Base-by-base conservation (phyloP, 2,113 vertebrate genomes). In the Eonycteris spelaea region DNA sequence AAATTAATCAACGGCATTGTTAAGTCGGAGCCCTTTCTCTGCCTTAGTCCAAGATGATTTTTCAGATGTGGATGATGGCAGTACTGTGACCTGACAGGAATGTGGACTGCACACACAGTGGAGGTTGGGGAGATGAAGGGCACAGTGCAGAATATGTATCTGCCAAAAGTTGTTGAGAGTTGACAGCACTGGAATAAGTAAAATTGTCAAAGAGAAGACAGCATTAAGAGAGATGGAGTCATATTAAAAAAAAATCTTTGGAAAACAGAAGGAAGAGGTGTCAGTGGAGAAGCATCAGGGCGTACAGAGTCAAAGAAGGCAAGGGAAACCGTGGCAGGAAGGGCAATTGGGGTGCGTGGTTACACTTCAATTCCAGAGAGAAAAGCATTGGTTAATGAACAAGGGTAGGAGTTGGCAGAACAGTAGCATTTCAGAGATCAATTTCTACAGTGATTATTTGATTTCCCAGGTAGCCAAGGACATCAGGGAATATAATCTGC, bases 251-350 rank as follows among this genome's bases (percentile, higher is more conserved):
- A 77, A 65, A 38, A 7, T 0, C 19, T 63, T 45, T 77, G n/a
- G 33, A 18, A 84, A 35, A 73, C 15, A 28, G 28, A 8, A 48
- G 53, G 63, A 18, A 70, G 55, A 59, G 2, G 12, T 43, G 12
- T 40, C 21, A 45, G 22, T 6, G 7, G 38, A 10, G 33, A 26
- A 38, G n/a, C n/a, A 45, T 26, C 5, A 10, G 0, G 16, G 6
- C 28, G 22, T 9, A 12, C 22, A 61, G 35, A 11, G 26, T 84
- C 15, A 48, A 70, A 83, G 87, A 33, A n/a, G 13, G 35, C 16
- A 55, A 71, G 1, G 35, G 30, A 53, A 21, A n/a, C 28, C 21
- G 82, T 86, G 24, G 11, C 30, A 59, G 33, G 57, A 61, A 8
- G 1, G 33, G 3, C 30, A 51, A 21, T 26, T 28, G 10, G 13